Conservation (phyloP, 2,888 invertebrate genomes). For the Phorcus lineatus region DNA sequence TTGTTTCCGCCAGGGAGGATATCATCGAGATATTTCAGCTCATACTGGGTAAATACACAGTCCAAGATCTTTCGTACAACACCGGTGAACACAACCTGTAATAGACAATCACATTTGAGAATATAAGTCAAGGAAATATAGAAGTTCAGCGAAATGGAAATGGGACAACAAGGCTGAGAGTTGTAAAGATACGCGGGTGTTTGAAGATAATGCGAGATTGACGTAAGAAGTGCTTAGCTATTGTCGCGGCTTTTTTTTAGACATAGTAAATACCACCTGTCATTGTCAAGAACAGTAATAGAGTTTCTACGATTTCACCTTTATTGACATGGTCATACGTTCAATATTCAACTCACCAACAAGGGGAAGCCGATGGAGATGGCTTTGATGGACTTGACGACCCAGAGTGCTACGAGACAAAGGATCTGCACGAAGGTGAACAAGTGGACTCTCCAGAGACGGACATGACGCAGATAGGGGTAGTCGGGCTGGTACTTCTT, state of each 20-base stretch:
- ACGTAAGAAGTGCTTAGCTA: no score
- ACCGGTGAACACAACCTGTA: slow-evolving; percentile 94
- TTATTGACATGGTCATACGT: no score
- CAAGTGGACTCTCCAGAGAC: slow-evolving; percentile 83
- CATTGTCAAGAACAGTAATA: no score
- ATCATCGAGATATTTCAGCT: slow-evolving; percentile 96
- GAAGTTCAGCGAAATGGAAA: no score
- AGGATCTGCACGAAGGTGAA: slow-evolving; percentile 76
- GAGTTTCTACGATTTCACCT: no score
- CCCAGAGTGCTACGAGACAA: slow-evolving; percentile 74
- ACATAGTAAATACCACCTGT: no score
- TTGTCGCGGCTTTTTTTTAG: no score
- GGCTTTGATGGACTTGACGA: slow-evolving; percentile 84
- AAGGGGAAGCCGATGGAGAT: slow-evolving; percentile 97
- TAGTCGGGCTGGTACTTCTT: slow-evolving; percentile 98
- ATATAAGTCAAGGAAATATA: no score
- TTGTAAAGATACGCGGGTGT: no score
- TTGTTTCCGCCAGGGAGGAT: slow-evolving; percentile 94
- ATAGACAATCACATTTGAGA: neutral
- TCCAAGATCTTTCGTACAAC: slow-evolving; percentile 94
- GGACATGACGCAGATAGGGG: slow-evolving; percentile 97
- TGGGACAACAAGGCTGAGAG: no score
- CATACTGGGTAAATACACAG: slow-evolving; percentile 91
- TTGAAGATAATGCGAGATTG: no score
- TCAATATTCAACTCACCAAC: slow-evolving; percentile 80